A percentile compares a stretch with the other conserved stretches of the same genome.
Conservation (phyloP, 2,113 vertebrate genomes). For the Axis porcinus region DNA sequence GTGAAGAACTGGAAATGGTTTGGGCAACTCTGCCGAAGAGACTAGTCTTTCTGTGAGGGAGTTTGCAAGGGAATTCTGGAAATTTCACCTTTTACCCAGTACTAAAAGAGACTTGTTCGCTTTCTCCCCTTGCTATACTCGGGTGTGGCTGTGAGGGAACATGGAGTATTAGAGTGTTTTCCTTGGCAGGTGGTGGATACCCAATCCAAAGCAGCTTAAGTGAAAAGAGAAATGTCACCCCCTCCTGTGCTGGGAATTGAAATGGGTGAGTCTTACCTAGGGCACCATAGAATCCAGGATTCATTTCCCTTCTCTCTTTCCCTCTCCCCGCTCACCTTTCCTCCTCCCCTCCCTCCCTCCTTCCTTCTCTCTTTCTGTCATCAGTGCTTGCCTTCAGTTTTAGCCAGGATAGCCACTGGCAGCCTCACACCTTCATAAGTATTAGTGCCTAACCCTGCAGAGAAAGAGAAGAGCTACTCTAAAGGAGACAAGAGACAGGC, state of each 20-base stretch:
- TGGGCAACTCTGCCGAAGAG: neutral
- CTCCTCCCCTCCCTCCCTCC: rapidly evolving
- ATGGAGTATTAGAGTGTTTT: neutral
- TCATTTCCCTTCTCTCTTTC: too few species aligned
- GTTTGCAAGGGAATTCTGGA: neutral
- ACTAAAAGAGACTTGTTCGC: neutral
- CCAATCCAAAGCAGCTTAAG: neutral
- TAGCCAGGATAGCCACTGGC: neutral
- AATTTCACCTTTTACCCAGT: neutral
- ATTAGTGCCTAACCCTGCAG: neutral
- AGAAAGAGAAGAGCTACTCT: neutral
- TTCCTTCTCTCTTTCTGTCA: neutral
- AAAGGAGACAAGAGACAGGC: neutral
- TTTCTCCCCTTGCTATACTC: neutral
- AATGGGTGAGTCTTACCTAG: neutral
- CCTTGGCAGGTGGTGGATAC: neutral
- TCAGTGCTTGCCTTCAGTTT: neutral
- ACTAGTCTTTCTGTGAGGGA: neutral
- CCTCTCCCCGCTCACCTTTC: neutral
- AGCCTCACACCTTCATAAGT: neutral
- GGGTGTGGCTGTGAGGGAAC: neutral
- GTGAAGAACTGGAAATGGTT: neutral
- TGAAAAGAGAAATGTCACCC: neutral
- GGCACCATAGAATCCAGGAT: neutral
- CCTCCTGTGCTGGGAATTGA: neutral